These are phyloP conservation scores for Ectemnius continuus DNA, from an alignment of 2,888 invertebrate genomes.

Conservation along the genomic window DNA sequence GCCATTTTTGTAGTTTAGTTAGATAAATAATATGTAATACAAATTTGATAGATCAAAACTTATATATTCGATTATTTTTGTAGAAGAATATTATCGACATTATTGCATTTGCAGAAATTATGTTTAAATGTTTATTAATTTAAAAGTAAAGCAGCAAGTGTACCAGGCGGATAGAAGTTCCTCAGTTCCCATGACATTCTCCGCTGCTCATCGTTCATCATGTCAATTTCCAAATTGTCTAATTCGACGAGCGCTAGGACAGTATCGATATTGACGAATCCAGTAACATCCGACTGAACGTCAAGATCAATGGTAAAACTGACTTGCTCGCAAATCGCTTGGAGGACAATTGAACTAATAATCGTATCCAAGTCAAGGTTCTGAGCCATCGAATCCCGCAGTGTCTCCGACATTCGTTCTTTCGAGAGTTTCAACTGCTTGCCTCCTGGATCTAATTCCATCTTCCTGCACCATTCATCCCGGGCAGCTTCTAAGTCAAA, in stretches of 20 bases:
- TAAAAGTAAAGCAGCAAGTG: background rate
- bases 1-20: too few relatives aligned
- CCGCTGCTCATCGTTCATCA: constrained; percentile 7
- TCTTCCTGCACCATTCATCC: constrained; percentile 10
- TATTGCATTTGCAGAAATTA: too few relatives aligned
- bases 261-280: constrained; percentile 43
- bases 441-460: background rate
- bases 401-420: constrained; percentile 29
- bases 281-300: constrained; percentile 31
- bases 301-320: constrained; percentile 30
- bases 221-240: constrained; percentile 10
- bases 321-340: constrained; percentile 41
- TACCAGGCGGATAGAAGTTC: constrained; percentile 1
- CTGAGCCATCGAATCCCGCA: constrained; percentile 19
- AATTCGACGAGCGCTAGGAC: constrained; percentile 45
- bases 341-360: constrained; percentile 37
- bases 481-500: constrained; percentile 44
- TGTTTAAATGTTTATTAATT: too few relatives aligned
- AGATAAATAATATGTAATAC: too few relatives aligned
- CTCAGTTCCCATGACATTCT: background rate
- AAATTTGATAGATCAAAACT: too few relatives aligned
- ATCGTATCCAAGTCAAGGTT: constrained; percentile 8
- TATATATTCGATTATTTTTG: too few relatives aligned
- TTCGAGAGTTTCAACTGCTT: constrained; percentile 36
- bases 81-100: too few relatives aligned